Conservation (phyloP, 2,888 invertebrate species). For the Pocota personata region DNA sequence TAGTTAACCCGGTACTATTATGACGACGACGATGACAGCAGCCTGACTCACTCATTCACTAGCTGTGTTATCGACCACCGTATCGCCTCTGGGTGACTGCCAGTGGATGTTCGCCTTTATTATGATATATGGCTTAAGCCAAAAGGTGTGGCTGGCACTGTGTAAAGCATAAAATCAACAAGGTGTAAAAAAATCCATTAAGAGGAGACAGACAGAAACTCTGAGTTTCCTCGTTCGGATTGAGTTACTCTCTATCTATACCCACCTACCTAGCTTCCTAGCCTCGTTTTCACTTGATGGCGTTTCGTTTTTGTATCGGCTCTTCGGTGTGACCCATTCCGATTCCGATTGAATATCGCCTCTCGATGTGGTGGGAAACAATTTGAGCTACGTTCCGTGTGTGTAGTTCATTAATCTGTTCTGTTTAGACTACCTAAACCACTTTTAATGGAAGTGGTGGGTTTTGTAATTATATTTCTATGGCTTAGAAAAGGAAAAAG, state of each 20-base stretch:
- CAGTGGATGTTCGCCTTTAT: constrained; percentile 16
- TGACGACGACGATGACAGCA: constrained; percentile 21
- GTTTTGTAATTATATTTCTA: constrained; percentile 36
- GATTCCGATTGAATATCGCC: constrained; percentile 34
- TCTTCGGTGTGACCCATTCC: constrained; percentile 41
- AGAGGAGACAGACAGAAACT: constrained; percentile 14
- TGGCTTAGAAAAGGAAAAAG: background rate
- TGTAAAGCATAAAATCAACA: constrained; percentile 45
- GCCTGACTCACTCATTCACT: constrained; percentile 25
- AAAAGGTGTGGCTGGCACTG: constrained; percentile 48
- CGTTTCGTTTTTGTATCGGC: constrained; percentile 10
- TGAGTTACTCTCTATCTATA: constrained; percentile 27
- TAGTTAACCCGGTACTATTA: constrained; percentile 43
- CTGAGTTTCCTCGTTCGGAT: constrained; percentile 53
- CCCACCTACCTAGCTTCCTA: constrained; percentile 24
- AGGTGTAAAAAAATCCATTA: constrained; percentile 56
- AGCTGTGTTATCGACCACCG: constrained; percentile 31
- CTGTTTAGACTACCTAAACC: background rate
- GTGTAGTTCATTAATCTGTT: constrained; percentile 35
- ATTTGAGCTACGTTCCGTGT: background rate
- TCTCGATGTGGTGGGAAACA: constrained; percentile 21
- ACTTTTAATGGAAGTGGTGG: constrained; percentile 12
- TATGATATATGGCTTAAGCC: constrained; percentile 38
- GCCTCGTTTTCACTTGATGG: constrained; percentile 18
- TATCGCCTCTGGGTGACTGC: constrained; percentile 12